Evolutionary conservation across 2,888 invertebrate species (phyloP).

Genomic region (Pyrrhosoma nymphula): DNA sequence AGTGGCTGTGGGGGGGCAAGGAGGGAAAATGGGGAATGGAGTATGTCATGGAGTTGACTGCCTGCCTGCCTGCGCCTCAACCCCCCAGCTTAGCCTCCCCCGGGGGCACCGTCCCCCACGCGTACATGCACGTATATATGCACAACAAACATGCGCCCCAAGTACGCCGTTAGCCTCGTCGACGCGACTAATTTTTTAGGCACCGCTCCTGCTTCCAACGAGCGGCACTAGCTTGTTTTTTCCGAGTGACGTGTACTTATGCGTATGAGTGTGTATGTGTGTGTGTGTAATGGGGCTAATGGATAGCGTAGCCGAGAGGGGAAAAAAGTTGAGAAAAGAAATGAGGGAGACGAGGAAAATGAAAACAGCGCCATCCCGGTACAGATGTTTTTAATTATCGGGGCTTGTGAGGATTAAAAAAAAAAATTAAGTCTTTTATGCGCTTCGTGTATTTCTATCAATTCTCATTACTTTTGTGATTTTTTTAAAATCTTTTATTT

Average conservation of each 20-base stretch:
- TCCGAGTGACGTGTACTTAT: not conserved
- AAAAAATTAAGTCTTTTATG: not conserved
- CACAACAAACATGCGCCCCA: not conserved
- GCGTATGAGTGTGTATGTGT: not conserved
- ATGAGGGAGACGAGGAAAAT: not conserved
- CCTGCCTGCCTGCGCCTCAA: too few relatives aligned
- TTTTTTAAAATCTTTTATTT: not conserved
- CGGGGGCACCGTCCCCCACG: too few relatives aligned
- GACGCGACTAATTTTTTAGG: not conserved
- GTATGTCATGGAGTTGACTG: too few relatives aligned
- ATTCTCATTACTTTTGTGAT: not conserved
- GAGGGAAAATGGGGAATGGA: not conserved
- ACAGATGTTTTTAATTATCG: slow-evolving; percentile 9
- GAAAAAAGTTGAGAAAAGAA: not conserved
- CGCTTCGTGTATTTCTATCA: not conserved
- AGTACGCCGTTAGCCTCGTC: not conserved
- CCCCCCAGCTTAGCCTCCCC: too few relatives aligned
- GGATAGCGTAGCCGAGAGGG: not conserved
- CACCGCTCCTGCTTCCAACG: slow-evolving; percentile 7
- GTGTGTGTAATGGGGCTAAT: not conserved
- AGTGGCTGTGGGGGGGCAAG: not conserved
- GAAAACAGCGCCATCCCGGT: not conserved
- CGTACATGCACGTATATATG: too few relatives aligned
- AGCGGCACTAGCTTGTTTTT: not conserved
- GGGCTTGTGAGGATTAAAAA: not conserved